Base-by-base conservation (phyloP, 2,888 invertebrate genomes). In the Margaritifera margaritifera region DNA sequence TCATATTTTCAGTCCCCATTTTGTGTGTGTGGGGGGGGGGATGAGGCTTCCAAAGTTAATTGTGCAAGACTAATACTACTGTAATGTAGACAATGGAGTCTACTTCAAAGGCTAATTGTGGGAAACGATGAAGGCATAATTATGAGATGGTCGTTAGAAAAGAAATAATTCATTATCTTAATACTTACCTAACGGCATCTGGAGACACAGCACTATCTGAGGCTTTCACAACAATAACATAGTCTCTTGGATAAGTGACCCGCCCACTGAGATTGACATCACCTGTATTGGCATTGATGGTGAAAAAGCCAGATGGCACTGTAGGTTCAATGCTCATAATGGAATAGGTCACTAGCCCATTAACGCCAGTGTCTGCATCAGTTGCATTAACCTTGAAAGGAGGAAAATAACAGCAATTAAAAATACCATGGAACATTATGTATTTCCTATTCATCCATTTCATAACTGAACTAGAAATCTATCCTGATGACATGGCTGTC, bases 341-440 rank as follows among this genome's bases (percentile, higher is more conserved):
- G 6, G 66, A 31, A 61, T 76, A 81, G 15, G 63, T 57, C 11
- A 80, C 66, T 5, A 24, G 25, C 19, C 74, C 75, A 68, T 74
- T 77, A 1, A 18, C 67, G 11, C 67, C 74, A 4, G 66, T 58
- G 55, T 81, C 81, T 24, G 19, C 57, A 68, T 81, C 81, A 25
- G 62, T 66, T 27, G 80, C 81, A 25, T 24, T 5, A 15, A 80
- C 71, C 67, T 71, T 25, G 54, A 75, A 58, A 22, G 59, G 64
- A 18, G 57, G 50, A 51, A 11, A 22, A 15, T 22, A 63, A 4
- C 11, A 65, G 2, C 27, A 27, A 27, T 56, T 22, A 3, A 54
- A n/a, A 5, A 25, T 57, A 6, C 18, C 19, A 57, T 15, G 42
- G 15, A 42, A 15, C 15, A 42, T 42, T 8, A 11, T 42, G 42